Evolutionary conservation across 2,888 invertebrate species (phyloP).

Genomic region (Tipula vernalis): DNA sequence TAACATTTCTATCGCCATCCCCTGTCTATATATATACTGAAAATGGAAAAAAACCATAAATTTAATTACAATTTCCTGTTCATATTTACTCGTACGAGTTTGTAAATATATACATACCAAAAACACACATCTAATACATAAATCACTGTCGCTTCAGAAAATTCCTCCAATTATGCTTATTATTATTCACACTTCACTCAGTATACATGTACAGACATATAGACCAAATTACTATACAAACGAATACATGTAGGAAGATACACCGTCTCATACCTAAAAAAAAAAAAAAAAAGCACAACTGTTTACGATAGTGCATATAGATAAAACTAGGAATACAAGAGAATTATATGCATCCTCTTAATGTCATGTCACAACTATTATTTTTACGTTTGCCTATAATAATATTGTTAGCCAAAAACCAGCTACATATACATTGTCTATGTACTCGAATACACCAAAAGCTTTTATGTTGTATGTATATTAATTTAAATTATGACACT

Average conservation of each 20-base stretch:
- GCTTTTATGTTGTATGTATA: neutral
- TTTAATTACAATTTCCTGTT: neutral
- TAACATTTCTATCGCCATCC: neutral
- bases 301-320: neutral
- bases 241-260: neutral
- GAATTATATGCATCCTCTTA: neutral
- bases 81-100: neutral
- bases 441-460: neutral
- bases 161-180: neutral
- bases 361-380: neutral
- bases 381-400: neutral
- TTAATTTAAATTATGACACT: conserved; percentile 4
- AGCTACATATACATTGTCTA: neutral
- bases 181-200: neutral
- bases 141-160: neutral
- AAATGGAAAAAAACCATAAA: neutral
- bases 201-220: neutral
- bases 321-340: neutral
- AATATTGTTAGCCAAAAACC: neutral
- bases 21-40: neutral
- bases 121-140: neutral
- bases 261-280: neutral
- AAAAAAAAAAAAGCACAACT: neutral
- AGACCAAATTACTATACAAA: neutral
- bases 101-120: neutral